Conservation (phyloP, 2,797 vertebrate genomes). For the Percopsis omiscomaycus region DNA sequence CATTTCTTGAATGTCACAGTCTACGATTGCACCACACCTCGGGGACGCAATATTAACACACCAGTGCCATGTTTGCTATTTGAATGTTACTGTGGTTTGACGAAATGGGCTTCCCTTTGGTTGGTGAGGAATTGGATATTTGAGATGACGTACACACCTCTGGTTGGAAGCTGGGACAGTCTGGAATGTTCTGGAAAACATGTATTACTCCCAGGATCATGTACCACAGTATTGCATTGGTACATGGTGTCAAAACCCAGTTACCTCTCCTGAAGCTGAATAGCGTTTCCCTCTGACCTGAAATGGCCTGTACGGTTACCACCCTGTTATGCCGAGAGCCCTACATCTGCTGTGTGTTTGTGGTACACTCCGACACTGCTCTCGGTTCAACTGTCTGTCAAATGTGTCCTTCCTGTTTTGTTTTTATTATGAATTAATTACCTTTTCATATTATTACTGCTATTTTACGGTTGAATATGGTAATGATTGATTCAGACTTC, state of each 20-base stretch:
- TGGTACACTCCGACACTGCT: too few species aligned
- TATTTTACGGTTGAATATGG: too few species aligned
- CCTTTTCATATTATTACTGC: too few species aligned
- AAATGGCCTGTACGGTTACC: slow-evolving; percentile 19
- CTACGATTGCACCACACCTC: neutral
- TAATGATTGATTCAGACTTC: too few species aligned
- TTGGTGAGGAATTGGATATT: neutral
- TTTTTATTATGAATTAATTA: too few species aligned
- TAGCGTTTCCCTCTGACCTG: slow-evolving; percentile 22
- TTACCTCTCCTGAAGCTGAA: neutral
- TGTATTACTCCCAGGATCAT: neutral
- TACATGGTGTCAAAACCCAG: slow-evolving; percentile 2
- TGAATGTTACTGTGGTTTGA: neutral
- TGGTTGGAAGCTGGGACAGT: neutral
- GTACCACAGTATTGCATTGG: neutral
- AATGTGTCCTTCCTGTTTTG: neutral
- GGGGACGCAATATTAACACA: neutral
- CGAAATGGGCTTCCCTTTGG: neutral
- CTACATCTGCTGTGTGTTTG: slow-evolving; percentile 41
- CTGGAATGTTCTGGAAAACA: neutral
- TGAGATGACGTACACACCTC: neutral
- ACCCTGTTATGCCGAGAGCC: slow-evolving; percentile 21
- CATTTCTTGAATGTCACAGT: neutral
- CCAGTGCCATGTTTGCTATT: neutral
- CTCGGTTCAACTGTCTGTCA: neutral